These are phyloP conservation scores for Nannospalax galili DNA, from an alignment of 2,113 vertebrate species.

Conservation along the genomic window DNA sequence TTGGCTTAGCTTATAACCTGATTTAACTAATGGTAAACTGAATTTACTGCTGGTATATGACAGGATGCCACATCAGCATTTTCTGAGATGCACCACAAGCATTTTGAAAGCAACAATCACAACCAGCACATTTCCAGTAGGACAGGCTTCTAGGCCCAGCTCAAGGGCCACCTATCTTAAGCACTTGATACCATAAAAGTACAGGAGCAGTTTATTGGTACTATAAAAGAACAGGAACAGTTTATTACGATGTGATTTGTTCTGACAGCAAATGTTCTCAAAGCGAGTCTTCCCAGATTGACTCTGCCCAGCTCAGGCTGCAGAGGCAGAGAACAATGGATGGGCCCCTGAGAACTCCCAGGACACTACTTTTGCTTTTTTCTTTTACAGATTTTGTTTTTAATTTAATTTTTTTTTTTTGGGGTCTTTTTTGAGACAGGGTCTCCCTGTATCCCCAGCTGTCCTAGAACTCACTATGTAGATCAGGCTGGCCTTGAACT, in stretches of 20 bases:
- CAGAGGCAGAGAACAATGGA: background rate
- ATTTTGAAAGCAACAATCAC: slow-evolving; percentile 49
- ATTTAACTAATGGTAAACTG: slow-evolving; percentile 3
- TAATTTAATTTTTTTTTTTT: too few relatives aligned
- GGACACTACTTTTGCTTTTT: background rate
- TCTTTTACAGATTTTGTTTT: background rate
- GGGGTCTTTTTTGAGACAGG: too few relatives aligned
- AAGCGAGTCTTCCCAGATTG: background rate
- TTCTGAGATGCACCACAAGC: slow-evolving; percentile 46
- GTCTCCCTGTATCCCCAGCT: too few relatives aligned
- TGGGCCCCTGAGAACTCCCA: background rate
- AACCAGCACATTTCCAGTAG: slow-evolving; percentile 19
- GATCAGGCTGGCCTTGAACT: too few relatives aligned
- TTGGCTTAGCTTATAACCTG: background rate
- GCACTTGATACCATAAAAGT: slow-evolving; percentile 48
- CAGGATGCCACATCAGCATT: slow-evolving; percentile 29
- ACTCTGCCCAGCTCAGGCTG: background rate
- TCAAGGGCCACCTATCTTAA: slow-evolving; percentile 40
- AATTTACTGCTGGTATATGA: slow-evolving; percentile 31
- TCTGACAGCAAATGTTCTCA: background rate
- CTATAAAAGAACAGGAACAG: slow-evolving; percentile 18
- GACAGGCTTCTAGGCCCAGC: slow-evolving; percentile 30
- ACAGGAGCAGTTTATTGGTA: background rate
- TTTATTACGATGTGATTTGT: background rate
- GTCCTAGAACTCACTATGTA: too few relatives aligned